These are phyloP conservation scores for Syrista parreyssii DNA, from an alignment of 2,888 invertebrate species.

Conservation along the genomic window DNA sequence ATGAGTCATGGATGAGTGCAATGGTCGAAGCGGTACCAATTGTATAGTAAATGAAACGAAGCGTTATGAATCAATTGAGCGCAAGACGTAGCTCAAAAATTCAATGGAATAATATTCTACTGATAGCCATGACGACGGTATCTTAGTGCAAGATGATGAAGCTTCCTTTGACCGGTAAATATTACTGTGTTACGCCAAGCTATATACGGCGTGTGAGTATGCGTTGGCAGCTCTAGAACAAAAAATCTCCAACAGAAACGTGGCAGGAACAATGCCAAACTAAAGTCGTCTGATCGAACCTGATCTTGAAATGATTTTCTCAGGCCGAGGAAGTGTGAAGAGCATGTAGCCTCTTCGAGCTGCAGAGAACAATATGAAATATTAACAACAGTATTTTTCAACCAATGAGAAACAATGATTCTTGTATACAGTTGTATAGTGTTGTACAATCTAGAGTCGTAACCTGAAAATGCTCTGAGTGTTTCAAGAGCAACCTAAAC, in stretches of 20 bases:
- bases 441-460: background rate
- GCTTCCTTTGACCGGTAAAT: slow-evolving; percentile 31
- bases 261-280: slow-evolving; percentile 46
- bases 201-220: slow-evolving; percentile 25
- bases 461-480: background rate
- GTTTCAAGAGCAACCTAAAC: slow-evolving; percentile 12
- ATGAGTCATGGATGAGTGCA: background rate
- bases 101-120: background rate
- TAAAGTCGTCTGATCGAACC: slow-evolving; percentile 56
- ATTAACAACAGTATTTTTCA: background rate
- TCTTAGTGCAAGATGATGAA: background rate
- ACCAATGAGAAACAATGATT: background rate
- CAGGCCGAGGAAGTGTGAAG: slow-evolving; percentile 56
- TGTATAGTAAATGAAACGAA: background rate
- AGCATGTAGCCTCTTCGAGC: slow-evolving; percentile 57
- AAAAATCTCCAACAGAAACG: slow-evolving; percentile 42
- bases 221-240: slow-evolving; percentile 39
- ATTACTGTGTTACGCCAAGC: slow-evolving; percentile 30
- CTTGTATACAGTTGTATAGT: background rate
- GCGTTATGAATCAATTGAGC: background rate
- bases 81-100: background rate
- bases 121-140: background rate
- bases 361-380: slow-evolving; percentile 52
- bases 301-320: slow-evolving; percentile 60
- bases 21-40: background rate